phyloP scores from a whole-genome alignment of 2,888 invertebrate species.

The Meganola albula region DNA sequence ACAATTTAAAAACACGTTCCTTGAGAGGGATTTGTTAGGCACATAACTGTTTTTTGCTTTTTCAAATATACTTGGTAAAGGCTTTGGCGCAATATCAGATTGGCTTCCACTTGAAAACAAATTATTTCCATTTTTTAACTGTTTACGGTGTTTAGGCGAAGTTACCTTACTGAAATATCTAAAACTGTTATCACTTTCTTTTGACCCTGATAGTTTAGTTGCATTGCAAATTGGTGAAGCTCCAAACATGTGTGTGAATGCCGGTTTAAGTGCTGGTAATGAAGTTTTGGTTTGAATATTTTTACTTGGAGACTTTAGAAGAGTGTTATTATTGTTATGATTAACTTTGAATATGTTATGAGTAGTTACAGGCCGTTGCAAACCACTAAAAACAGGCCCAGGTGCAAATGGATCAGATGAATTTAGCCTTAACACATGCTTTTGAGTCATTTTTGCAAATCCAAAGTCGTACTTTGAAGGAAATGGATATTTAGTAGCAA shows the following conservation, averaged over 20 bases:
- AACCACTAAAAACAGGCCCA: conserved; percentile 71
- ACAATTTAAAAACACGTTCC: conserved; percentile 69
- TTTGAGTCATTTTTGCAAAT: conserved; percentile 57
- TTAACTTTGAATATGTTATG: conserved; percentile 69
- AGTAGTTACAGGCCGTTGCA: conserved; percentile 62
- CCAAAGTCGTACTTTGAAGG: conserved; percentile 60
- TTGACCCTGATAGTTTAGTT: conserved; percentile 41
- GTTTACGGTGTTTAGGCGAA: conserved; percentile 59
- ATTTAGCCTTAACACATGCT: conserved; percentile 53
- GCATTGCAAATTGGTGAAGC: conserved; percentile 56
- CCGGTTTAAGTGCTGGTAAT: conserved; percentile 60
- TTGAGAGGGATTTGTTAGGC: conserved; percentile 61
- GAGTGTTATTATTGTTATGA: conserved; percentile 64
- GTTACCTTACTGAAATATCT: conserved; percentile 44
- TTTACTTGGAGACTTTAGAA: conserved; percentile 61
- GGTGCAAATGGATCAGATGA: conserved; percentile 70
- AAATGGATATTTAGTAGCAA: conserved; percentile 63
- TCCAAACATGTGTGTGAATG: conserved; percentile 70
- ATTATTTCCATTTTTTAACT: conserved; percentile 41
- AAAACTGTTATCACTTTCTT: conserved; percentile 46
- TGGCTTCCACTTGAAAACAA: conserved; percentile 40
- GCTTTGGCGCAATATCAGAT: conserved; percentile 52
- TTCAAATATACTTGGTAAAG: conserved; percentile 60
- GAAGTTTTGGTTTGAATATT: conserved; percentile 44
- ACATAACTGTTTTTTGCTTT: conserved; percentile 66